Conservation (phyloP, 2,888 invertebrate genomes). For the Dicranocentrus wangi region DNA sequence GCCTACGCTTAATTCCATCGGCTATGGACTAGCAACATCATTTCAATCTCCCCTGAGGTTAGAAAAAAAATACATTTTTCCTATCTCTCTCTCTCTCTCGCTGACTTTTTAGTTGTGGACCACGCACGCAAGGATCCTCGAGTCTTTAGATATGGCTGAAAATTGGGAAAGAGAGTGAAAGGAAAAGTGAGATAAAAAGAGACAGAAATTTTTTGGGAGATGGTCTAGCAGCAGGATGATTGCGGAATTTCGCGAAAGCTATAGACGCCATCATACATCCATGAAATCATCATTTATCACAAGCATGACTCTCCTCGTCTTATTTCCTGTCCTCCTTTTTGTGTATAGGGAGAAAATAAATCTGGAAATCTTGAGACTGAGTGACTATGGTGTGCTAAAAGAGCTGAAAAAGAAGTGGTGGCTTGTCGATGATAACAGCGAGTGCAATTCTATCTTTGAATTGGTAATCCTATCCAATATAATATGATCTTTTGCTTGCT, state of each 20-base stretch:
- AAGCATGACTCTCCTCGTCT: conserved; percentile 52
- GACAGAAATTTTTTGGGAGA: conserved; percentile 52
- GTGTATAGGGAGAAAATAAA: conserved; percentile 59
- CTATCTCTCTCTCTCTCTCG: conserved; percentile 8
- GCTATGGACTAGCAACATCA: conserved; percentile 95
- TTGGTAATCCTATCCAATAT: conserved; percentile 42
- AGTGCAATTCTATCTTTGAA: conserved; percentile 61
- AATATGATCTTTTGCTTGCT: too few relatives aligned
- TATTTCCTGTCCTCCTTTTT: conserved; percentile 40
- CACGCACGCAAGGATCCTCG: neutral
- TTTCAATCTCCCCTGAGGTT: conserved; percentile 93
- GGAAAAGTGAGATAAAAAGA: conserved; percentile 42
- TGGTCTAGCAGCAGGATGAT: conserved; percentile 58
- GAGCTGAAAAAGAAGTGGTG: conserved; percentile 64
- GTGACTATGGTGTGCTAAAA: conserved; percentile 56
- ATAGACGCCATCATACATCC: conserved; percentile 61
- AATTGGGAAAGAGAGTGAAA: conserved; percentile 27
- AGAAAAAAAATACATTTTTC: conserved; percentile 72
- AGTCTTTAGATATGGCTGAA: too few relatives aligned
- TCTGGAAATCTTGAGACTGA: conserved; percentile 64
- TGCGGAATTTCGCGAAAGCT: conserved; percentile 46
- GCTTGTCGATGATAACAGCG: conserved; percentile 55
- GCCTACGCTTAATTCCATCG: conserved; percentile 87
- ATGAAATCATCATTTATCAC: conserved; percentile 67
- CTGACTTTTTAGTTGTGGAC: neutral